A percentile compares a stretch with the other conserved stretches of the same genome.
These are phyloP conservation scores for Heteronetta atricapilla DNA, from an alignment of 2,113 vertebrate genomes.

Conservation along the genomic window DNA sequence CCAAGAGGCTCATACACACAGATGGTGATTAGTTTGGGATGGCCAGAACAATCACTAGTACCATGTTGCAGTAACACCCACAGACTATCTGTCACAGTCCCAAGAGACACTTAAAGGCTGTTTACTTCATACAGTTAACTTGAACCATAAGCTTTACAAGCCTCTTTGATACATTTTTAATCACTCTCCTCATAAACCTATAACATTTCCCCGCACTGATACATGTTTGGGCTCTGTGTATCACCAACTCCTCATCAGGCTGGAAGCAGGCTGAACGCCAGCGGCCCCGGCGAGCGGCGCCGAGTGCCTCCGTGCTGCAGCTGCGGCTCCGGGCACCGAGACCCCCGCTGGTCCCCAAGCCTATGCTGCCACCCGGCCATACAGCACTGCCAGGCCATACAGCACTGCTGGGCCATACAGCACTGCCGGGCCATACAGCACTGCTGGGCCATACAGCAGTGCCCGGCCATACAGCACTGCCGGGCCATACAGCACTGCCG, in stretches of 20 bases:
- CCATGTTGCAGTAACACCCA: constrained; percentile 84
- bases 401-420: too few relatives aligned
- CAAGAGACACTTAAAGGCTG: constrained; percentile 83
- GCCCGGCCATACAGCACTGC: neutral
- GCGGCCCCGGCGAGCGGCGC: rapidly evolving
- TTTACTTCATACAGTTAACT: constrained; percentile 86
- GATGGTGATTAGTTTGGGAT: constrained; percentile 87
- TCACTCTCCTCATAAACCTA: constrained; percentile 81
- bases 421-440: too few relatives aligned
- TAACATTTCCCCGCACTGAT: constrained; percentile 63
- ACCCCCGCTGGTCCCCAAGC: rapidly evolving
- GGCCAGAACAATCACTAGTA: constrained; percentile 82
- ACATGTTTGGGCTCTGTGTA: constrained; percentile 39
- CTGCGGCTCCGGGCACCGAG: neutral
- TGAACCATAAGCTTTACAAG: constrained; percentile 85
- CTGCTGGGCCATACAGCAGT: too few relatives aligned
- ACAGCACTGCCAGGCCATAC: too few relatives aligned
- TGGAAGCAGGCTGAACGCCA: neutral
- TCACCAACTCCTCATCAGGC: neutral
- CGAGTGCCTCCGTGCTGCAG: neutral
- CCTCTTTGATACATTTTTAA: constrained; percentile 86
- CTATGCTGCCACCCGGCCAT: neutral
- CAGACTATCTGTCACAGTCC: constrained; percentile 84
- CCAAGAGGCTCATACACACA: constrained; percentile 81
- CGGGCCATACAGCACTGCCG: too few relatives aligned